phyloP scores from a whole-genome alignment of 2,888 invertebrate species.

The Epirrhoe alternata region DNA sequence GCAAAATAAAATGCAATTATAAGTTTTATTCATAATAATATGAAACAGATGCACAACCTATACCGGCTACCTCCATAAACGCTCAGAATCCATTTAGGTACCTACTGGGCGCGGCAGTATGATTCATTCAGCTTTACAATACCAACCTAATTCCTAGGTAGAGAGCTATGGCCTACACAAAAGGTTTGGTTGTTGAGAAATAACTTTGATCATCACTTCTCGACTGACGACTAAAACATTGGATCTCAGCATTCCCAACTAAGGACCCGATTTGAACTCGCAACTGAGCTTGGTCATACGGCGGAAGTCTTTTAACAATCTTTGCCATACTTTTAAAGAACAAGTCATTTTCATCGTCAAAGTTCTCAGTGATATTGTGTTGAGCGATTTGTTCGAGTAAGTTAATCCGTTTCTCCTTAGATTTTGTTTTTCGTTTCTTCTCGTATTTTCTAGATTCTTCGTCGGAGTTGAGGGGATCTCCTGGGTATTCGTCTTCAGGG shows the following conservation, averaged over 20 bases:
- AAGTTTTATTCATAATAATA: too few relatives aligned
- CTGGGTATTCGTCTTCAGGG: slow-evolving; percentile 4
- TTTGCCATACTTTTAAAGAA: slow-evolving; percentile 54
- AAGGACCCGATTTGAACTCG: slow-evolving; percentile 49
- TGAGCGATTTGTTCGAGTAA: not conserved
- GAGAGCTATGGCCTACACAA: not conserved
- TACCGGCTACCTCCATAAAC: not conserved
- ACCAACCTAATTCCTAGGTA: not conserved
- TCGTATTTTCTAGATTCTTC: not conserved
- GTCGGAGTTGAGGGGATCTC: not conserved
- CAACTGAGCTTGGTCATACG: slow-evolving; percentile 48
- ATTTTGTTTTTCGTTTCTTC: slow-evolving; percentile 2
- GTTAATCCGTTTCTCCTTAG: not conserved
- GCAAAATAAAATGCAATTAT: too few relatives aligned
- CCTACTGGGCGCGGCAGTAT: not conserved
- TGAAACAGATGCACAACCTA: too few relatives aligned
- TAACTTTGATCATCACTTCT: slow-evolving; percentile 3
- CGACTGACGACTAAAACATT: slow-evolving; percentile 1
- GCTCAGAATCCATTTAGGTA: not conserved
- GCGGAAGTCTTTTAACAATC: slow-evolving; percentile 53
- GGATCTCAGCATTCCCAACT: slow-evolving; percentile 44
- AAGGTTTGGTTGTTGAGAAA: not conserved
- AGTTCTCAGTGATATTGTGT: not conserved
- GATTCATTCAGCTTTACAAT: not conserved
- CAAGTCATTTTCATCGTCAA: slow-evolving; percentile 49